Evolutionary conservation across 2,797 vertebrate species (phyloP).

Genomic region (Echeneis naucrates): DNA sequence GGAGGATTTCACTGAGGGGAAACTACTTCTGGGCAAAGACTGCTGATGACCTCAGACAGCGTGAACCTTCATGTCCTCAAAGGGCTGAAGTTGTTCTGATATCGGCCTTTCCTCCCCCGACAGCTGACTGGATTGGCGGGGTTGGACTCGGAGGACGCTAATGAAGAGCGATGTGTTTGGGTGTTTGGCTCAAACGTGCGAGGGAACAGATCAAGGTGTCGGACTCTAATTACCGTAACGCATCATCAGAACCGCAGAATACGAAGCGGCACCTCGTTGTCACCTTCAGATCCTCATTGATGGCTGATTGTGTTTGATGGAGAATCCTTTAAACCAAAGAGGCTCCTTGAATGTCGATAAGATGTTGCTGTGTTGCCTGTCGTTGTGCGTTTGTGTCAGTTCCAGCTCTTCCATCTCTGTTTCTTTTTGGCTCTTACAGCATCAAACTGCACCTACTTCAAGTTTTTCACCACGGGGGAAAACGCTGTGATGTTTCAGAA

Average conservation of each 20-base stretch:
- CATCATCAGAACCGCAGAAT: constrained; percentile 24
- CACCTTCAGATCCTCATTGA: constrained; percentile 65
- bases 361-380: constrained; percentile 24
- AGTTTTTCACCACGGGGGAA: constrained; percentile 92
- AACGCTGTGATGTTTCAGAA: constrained; percentile 88
- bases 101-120: neutral
- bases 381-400: constrained; percentile 4
- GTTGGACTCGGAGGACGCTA: constrained; percentile 33
- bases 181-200: constrained; percentile 17
- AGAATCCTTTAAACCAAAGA: constrained; percentile 40
- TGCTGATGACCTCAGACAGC: no score
- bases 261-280: constrained; percentile 42
- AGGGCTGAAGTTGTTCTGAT: no score
- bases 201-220: constrained; percentile 60
- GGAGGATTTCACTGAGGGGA: no score
- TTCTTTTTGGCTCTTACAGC: constrained; percentile 72
- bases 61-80: no score
- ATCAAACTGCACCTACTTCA: constrained; percentile 92
- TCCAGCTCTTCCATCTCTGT: neutral
- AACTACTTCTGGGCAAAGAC: no score
- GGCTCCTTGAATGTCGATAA: constrained; percentile 40
- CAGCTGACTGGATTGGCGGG: constrained; percentile 7
- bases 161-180: constrained; percentile 48
- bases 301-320: constrained; percentile 55
- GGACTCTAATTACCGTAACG: constrained; percentile 58